These are phyloP conservation scores for Upupa epops DNA, from an alignment of 2,113 vertebrate genomes.

Conservation along the genomic window DNA sequence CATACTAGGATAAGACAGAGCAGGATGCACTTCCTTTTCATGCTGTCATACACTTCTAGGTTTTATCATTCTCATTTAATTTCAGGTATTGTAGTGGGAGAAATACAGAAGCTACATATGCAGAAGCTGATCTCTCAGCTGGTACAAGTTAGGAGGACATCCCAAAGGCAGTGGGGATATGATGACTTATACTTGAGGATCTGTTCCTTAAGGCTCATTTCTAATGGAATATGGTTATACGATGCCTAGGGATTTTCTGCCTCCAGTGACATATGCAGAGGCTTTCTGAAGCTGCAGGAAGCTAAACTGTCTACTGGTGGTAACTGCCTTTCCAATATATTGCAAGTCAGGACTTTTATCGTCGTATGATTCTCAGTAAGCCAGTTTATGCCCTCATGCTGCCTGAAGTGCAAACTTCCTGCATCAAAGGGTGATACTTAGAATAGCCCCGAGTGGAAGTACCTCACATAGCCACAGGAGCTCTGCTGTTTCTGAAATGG, in stretches of 20 bases:
- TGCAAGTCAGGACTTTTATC: conserved; percentile 17
- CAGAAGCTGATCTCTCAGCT: background rate
- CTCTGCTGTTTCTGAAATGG: conserved; percentile 9
- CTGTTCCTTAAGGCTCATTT: conserved; percentile 21
- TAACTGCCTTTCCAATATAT: conserved; percentile 19
- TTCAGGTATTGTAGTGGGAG: background rate
- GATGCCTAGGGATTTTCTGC: conserved; percentile 33
- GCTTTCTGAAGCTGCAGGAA: conserved; percentile 3
- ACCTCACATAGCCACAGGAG: conserved; percentile 19
- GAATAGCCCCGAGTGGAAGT: conserved; percentile 23
- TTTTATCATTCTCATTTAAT: conserved; percentile 16
- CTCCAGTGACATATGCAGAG: background rate
- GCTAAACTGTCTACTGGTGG: conserved; percentile 24
- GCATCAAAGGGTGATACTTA: background rate
- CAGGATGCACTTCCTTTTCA: background rate
- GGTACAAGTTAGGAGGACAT: conserved; percentile 26
- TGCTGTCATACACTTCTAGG: background rate
- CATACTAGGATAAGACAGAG: background rate
- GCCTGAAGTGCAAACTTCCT: conserved; percentile 17
- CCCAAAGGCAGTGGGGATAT: background rate
- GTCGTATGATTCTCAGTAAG: background rate
- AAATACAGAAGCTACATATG: background rate
- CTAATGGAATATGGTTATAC: background rate
- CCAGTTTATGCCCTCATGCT: conserved; percentile 5
- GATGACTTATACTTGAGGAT: background rate